These are phyloP conservation scores for Coenonympha glycerion DNA, from an alignment of 2,888 invertebrate genomes.

Conservation along the genomic window DNA sequence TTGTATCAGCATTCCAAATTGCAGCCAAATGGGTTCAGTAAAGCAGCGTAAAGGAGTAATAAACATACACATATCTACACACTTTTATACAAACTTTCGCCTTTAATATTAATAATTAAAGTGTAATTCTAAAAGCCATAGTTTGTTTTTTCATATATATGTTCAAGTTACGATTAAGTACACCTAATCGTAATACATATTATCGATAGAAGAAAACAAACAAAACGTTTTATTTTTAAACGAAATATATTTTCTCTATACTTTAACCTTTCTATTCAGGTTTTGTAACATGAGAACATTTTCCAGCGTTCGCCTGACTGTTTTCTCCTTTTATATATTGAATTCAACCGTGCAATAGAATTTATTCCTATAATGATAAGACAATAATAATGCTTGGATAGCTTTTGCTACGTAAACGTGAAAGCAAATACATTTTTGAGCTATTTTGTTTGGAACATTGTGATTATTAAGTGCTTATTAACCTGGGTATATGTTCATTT, in stretches of 20 bases:
- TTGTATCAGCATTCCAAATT: no score
- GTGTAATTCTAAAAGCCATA: no score
- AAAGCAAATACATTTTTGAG: not conserved
- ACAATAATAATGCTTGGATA: constrained; percentile 1
- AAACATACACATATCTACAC: no score
- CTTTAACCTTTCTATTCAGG: constrained; percentile 2
- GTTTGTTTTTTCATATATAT: no score
- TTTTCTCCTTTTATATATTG: constrained; percentile 11
- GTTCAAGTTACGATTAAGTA: no score
- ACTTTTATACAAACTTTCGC: no score
- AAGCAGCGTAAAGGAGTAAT: no score
- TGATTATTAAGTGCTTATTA: not conserved
- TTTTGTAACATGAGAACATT: constrained; percentile 1
- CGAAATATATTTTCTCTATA: not conserved
- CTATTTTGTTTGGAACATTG: not conserved
- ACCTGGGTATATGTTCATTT: not conserved
- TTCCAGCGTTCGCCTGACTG: constrained; percentile 1
- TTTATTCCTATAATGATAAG: constrained; percentile 16
- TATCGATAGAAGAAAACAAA: no score
- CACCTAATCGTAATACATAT: no score
- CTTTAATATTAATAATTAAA: no score
- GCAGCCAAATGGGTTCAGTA: no score
- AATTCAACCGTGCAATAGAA: constrained; percentile 12
- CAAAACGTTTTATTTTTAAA: not conserved
- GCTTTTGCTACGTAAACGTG: not conserved